phyloP scores from a whole-genome alignment of 2,888 invertebrate species.

The Patella ulyssiponensis region DNA sequence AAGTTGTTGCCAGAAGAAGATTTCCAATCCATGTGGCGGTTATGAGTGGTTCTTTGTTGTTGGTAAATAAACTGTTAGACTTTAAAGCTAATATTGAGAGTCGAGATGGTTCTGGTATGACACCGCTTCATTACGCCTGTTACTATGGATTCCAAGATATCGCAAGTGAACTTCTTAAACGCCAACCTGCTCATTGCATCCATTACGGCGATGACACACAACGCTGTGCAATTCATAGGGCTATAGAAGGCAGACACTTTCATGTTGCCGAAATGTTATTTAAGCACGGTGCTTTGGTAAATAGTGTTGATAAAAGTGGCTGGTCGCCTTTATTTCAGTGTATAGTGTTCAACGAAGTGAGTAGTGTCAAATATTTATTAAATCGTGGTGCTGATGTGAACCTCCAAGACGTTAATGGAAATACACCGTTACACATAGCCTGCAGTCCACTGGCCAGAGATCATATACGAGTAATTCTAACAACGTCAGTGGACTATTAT shows the following conservation, averaged over 20 bases:
- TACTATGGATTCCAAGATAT: conserved; percentile 13
- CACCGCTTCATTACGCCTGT: conserved; percentile 24
- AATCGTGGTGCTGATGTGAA: conserved; percentile 24
- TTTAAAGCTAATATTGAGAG: conserved; percentile 10
- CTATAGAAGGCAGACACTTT: conserved; percentile 44
- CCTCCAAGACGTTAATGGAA: conserved; percentile 21
- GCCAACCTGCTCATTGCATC: background rate
- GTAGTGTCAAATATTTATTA: conserved; percentile 25
- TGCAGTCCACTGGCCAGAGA: conserved; percentile 30
- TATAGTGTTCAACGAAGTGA: conserved; percentile 16
- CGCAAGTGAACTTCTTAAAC: background rate
- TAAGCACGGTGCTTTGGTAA: conserved; percentile 35
- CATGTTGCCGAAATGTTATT: conserved; percentile 39
- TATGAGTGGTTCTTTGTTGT: conserved; percentile 2
- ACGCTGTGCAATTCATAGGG: conserved; percentile 28
- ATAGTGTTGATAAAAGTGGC: conserved; percentile 50
- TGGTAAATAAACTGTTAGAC: conserved; percentile 12
- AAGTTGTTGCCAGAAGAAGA: conserved; percentile 30
- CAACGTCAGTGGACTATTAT: conserved; percentile 31
- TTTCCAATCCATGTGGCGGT: conserved; percentile 47
- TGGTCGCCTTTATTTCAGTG: conserved; percentile 46
- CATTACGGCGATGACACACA: conserved; percentile 9
- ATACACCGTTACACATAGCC: conserved; percentile 33
- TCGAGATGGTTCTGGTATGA: conserved; percentile 23
- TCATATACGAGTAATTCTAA: conserved; percentile 25